These are phyloP conservation scores for Tribolium castaneum DNA, from an alignment of 1,140 invertebrate species.

Conservation along the genomic window DNA sequence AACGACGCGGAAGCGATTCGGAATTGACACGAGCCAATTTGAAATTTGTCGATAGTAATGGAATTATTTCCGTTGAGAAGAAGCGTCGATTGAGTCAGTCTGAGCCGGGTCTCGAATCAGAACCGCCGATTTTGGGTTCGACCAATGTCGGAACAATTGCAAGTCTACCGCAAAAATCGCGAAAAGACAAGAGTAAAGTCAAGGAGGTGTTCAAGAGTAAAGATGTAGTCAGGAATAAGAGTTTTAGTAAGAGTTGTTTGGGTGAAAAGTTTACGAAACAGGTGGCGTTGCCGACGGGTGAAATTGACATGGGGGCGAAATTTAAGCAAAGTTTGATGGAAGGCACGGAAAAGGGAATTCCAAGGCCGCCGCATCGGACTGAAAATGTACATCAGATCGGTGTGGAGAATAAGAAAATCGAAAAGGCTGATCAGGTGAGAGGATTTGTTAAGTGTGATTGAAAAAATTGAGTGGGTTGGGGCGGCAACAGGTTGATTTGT, in stretches of 20 bases:
- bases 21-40: slow-evolving; percentile 61
- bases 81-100: slow-evolving; percentile 67
- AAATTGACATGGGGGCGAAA: slow-evolving; percentile 69
- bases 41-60: slow-evolving; percentile 64
- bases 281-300: slow-evolving; percentile 59
- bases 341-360: slow-evolving; percentile 56
- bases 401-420: slow-evolving; percentile 27
- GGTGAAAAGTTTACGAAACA: slow-evolving; percentile 61
- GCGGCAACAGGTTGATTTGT: not conserved
- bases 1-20: slow-evolving; percentile 67
- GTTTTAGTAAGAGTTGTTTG: slow-evolving; percentile 67
- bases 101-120: slow-evolving; percentile 51
- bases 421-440: slow-evolving; percentile 43
- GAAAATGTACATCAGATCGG: slow-evolving; percentile 49
- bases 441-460: not conserved
- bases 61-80: slow-evolving; percentile 67
- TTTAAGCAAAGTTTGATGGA: slow-evolving; percentile 72
- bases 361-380: slow-evolving; percentile 55
- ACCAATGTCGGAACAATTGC: slow-evolving; percentile 73
- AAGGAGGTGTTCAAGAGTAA: slow-evolving; percentile 60
- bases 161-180: slow-evolving; percentile 59
- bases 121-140: slow-evolving; percentile 69
- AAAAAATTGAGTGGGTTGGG: not conserved
- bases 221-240: slow-evolving; percentile 68
- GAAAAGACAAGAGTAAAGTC: slow-evolving; percentile 61